A percentile compares a stretch with the other conserved stretches of the same genome.
These are phyloP conservation scores for Sycophila sp. DNA, from an alignment of 1,140 invertebrate species.

Conservation along the genomic window DNA sequence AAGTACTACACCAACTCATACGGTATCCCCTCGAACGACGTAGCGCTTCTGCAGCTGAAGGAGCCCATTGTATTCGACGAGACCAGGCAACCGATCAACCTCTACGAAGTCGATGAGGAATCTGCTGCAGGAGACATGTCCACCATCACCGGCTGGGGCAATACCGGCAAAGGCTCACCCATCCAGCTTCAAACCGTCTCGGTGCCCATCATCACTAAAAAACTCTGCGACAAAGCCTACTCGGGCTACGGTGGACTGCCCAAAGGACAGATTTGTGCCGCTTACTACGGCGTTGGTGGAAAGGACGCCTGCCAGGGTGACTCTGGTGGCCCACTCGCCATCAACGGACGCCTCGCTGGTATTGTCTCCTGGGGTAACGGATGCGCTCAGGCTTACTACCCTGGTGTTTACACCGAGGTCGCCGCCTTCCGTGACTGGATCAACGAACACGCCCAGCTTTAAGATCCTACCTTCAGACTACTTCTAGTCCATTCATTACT, in stretches of 20 bases:
- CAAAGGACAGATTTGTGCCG: constrained; percentile 78
- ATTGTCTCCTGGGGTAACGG: constrained; percentile 71
- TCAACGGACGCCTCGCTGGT: constrained; percentile 65
- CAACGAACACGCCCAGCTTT: background rate
- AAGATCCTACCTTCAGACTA: background rate
- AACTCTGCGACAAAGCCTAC: constrained; percentile 55
- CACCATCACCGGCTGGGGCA: constrained; percentile 58
- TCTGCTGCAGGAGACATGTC: constrained; percentile 42
- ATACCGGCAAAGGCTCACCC: constrained; percentile 32
- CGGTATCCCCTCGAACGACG: constrained; percentile 34
- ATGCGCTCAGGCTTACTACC: constrained; percentile 69
- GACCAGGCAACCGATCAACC: constrained; percentile 24
- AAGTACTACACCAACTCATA: background rate
- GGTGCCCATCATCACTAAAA: constrained; percentile 58
- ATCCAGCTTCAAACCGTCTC: constrained; percentile 51
- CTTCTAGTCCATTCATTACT: no score
- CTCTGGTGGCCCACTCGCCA: constrained; percentile 64
- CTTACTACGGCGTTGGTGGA: constrained; percentile 69
- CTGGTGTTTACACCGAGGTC: constrained; percentile 74
- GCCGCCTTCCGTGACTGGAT: constrained; percentile 66
- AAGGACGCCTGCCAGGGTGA: constrained; percentile 73
- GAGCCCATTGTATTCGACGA: constrained; percentile 36
- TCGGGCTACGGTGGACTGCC: constrained; percentile 62
- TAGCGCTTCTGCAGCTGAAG: constrained; percentile 34
- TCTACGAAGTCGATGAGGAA: constrained; percentile 27